These are phyloP conservation scores for Mya arenaria DNA, from an alignment of 1,140 invertebrate genomes.

Conservation along the genomic window DNA sequence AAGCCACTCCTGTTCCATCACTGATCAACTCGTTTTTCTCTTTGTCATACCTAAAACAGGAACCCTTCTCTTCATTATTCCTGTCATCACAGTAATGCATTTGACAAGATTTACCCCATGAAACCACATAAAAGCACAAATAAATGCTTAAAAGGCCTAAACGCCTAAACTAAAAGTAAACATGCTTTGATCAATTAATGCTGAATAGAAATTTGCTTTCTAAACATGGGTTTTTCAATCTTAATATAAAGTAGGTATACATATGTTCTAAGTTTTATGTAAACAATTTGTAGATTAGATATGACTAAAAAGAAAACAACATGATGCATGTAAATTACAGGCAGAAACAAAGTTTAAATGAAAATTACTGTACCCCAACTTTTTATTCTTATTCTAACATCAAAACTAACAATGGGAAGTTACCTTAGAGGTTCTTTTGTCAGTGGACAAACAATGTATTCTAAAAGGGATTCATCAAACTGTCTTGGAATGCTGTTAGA, in stretches of 20 bases:
- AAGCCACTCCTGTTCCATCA: slow-evolving; percentile 73
- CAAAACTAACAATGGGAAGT: not conserved
- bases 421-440: slow-evolving; percentile 69
- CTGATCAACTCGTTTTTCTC: slow-evolving; percentile 71
- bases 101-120: not conserved
- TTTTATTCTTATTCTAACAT: not conserved
- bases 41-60: slow-evolving; percentile 72
- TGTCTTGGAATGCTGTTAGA: no score
- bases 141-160: no score
- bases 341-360: not conserved
- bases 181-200: no score
- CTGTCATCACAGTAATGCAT: not conserved
- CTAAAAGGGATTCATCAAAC: slow-evolving; percentile 68
- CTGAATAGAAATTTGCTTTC: no score
- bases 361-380: not conserved
- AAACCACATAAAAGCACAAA: no score
- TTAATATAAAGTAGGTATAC: no score
- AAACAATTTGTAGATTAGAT: not conserved
- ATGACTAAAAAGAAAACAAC: not conserved
- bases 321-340: not conserved
- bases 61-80: not conserved
- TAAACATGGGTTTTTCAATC: no score
- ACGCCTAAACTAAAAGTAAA: no score
- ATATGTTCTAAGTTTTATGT: no score
- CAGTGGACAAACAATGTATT: slow-evolving; percentile 68